A percentile compares a stretch with the other conserved stretches of the same genome.
Evolutionary conservation across 2,888 invertebrate genomes (phyloP).

Genomic region (Noctua janthe): DNA sequence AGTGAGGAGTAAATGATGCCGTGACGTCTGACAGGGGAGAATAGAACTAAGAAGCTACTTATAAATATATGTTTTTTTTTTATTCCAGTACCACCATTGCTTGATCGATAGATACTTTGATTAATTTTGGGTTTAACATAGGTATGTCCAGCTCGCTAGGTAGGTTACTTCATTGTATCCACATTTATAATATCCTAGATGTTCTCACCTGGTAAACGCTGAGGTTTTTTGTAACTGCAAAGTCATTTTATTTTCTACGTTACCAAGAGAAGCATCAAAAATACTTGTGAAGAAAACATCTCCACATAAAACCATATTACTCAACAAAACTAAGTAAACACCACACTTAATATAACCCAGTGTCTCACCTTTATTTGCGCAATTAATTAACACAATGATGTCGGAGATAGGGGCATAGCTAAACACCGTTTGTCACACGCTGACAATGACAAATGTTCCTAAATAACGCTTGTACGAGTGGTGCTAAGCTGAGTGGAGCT

Average conservation of each 20-base stretch:
- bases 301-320: background rate
- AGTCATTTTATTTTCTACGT: background rate
- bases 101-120: too few relatives aligned
- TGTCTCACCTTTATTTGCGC: slow-evolving; percentile 54
- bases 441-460: slow-evolving; percentile 64
- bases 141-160: too few relatives aligned
- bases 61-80: too few relatives aligned
- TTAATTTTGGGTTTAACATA: too few relatives aligned
- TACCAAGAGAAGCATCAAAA: rapidly evolving
- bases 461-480: slow-evolving; percentile 27
- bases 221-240: background rate
- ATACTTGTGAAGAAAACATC: background rate
- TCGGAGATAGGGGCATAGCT: slow-evolving; percentile 50
- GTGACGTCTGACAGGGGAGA: too few relatives aligned
- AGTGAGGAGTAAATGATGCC: too few relatives aligned
- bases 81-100: too few relatives aligned
- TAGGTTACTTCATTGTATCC: too few relatives aligned
- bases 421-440: slow-evolving; percentile 61
- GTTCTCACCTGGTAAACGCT: too few relatives aligned
- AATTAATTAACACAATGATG: slow-evolving; percentile 67
- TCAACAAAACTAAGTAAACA: slow-evolving; percentile 18
- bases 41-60: too few relatives aligned
- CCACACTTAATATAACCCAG: slow-evolving; percentile 9
- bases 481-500: background rate
- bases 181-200: too few relatives aligned